These are phyloP conservation scores for Andrena praecox DNA, from an alignment of 2,888 invertebrate genomes.

Conservation along the genomic window DNA sequence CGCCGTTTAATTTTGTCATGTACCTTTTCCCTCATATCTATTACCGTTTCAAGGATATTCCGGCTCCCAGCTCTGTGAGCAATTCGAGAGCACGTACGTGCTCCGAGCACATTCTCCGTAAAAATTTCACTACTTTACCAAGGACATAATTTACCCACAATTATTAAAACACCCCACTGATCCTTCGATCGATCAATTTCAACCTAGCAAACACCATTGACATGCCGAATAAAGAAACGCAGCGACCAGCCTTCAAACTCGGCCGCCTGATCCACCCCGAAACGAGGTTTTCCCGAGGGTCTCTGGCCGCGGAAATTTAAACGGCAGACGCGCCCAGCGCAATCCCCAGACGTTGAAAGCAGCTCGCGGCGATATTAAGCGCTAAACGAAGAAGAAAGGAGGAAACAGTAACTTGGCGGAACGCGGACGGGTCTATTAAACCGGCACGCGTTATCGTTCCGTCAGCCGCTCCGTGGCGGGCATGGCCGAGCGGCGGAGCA, in stretches of 20 bases:
- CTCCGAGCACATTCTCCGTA: not conserved
- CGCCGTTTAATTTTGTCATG: conserved; percentile 24
- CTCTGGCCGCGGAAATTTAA: not conserved
- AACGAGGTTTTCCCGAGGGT: not conserved
- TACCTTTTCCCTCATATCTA: conserved; percentile 9
- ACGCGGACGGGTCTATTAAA: conserved; percentile 42
- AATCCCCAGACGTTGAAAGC: conserved; percentile 23
- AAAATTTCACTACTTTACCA: not conserved
- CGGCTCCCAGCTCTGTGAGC: not conserved
- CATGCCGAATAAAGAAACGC: no score
- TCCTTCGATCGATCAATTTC: no score
- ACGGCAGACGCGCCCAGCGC: conserved; percentile 7
- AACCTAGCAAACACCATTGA: no score
- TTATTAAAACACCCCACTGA: no score
- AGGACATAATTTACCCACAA: not conserved
- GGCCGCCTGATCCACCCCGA: not conserved
- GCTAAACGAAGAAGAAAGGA: not conserved
- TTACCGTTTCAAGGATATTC: conserved; percentile 20
- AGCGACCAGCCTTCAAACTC: no score
- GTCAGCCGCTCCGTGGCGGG: conserved; percentile 6
- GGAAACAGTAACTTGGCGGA: conserved; percentile 15
- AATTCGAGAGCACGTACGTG: conserved; percentile 3
- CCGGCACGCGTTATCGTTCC: conserved; percentile 49
- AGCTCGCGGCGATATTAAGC: conserved; percentile 20
- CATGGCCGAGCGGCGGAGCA: not conserved